These are phyloP conservation scores for Tricholaema leucomelas DNA, from an alignment of 2,113 vertebrate genomes.

Conservation along the genomic window DNA sequence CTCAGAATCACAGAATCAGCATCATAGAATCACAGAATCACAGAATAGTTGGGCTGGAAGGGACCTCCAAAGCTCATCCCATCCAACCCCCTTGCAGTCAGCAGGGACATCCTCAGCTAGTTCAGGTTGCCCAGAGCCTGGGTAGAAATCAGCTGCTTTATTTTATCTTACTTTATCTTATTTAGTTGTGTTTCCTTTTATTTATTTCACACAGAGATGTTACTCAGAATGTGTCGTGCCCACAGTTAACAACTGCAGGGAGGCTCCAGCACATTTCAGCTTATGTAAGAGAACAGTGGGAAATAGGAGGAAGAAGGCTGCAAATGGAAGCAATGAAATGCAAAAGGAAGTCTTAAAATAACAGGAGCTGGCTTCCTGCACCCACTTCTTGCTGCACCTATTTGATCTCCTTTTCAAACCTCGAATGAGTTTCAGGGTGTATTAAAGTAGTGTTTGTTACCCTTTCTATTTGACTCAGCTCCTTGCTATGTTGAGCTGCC, in stretches of 20 bases:
- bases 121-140: too few species aligned
- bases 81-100: too few species aligned
- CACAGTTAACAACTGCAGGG: conserved; percentile 44
- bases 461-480: not conserved
- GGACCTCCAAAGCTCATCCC: too few species aligned
- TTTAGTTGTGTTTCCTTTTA: not conserved
- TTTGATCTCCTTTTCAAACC: conserved; percentile 1
- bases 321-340: conserved; percentile 39
- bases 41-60: too few species aligned
- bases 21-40: too few species aligned
- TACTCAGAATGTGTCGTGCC: conserved; percentile 34
- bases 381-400: conserved; percentile 10
- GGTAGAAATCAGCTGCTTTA: too few species aligned
- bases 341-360: conserved; percentile 48
- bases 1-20: too few species aligned
- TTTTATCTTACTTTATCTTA: too few species aligned
- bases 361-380: conserved; percentile 34
- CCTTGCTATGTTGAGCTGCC: not conserved
- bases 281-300: conserved; percentile 51
- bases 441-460: not conserved
- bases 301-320: not conserved
- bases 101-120: too few species aligned
- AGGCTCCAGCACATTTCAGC: conserved; percentile 52
- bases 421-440: not conserved
- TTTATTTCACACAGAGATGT: not conserved